These are phyloP conservation scores for Rhopalosiphum nymphaeae DNA, from an alignment of 2,888 invertebrate species.

Conservation along the genomic window DNA sequence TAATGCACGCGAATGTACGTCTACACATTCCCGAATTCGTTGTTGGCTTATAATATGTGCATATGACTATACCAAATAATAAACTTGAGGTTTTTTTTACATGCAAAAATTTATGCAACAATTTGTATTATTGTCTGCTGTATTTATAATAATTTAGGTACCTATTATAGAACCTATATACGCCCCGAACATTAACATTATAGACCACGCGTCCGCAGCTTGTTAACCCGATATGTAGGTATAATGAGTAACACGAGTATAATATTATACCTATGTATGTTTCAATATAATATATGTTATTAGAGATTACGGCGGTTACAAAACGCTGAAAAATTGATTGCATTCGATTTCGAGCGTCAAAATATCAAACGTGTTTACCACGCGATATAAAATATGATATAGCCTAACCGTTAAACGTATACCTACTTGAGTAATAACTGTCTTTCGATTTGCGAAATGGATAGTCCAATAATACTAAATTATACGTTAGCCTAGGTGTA, in stretches of 20 bases:
- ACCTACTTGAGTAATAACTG: neutral
- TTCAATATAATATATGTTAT: neutral
- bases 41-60: neutral
- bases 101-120: conserved; percentile 28
- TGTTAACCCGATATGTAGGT: neutral
- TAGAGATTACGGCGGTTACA: neutral
- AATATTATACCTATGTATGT: neutral
- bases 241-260: neutral
- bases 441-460: neutral
- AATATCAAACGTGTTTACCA: neutral
- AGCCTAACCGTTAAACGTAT: neutral
- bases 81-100: neutral
- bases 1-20: neutral
- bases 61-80: neutral
- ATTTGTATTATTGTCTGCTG: conserved; percentile 53
- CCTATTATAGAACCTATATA: neutral
- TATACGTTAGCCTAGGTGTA: neutral
- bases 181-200: too few relatives aligned
- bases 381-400: neutral
- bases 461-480: neutral
- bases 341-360: neutral
- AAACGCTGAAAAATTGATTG: neutral
- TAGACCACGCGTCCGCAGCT: neutral
- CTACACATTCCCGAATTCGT: conserved; percentile 12
- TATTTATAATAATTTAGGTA: conserved; percentile 4